Evolutionary conservation across 1,140 invertebrate genomes (phyloP), one percentile per base, ranked within the genome.

Genomic region (Ceratina calcarata): DNA sequence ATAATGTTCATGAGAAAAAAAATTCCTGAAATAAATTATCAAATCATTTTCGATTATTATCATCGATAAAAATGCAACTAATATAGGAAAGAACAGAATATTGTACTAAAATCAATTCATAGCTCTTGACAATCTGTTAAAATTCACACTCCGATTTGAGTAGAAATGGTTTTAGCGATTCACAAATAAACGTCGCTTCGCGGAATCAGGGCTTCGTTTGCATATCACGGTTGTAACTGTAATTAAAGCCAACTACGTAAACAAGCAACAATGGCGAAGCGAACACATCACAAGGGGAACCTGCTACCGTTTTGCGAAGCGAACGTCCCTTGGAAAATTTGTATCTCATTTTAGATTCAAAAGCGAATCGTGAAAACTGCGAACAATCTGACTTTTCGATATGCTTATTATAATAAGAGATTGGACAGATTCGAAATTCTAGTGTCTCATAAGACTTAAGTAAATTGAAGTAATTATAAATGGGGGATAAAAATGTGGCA

Each of bases 291-390:
- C n/a, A 18, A 53, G 10, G 45, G 51, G 61, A 7, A 45, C 3
- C 24, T 18, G 10, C 6, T 45, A 45, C 15, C 12, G 8, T 37
- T 16, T 61, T 61, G 45, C 45, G 27, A 62, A 70, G 24, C 57
- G 18, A 27, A 60, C 16, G 8, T 10, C n/a, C 15, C 37, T 12
- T 18, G 16, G 3, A 8, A 4, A 49, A 69, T 77, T 70, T 62
- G 24, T 24, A 70, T 77, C 13, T 22, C 7, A 45, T 6, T 4
- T 32, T 32, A 32, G 27, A 8, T 51, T 77, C 0, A 13, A 57
- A 16, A 32, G 12, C 4, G n/a, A 37, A 60, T 57, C 61, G 75
- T 67, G 75, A 70, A 77, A 77, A 70, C 7, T 22, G 24, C 24
- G 66, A 77, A 70, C 32, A 68, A 20, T 1, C 18, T 0, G 15